Percentiles rank a stretch among this genome's conserved stretches.
phyloP scores from a whole-genome alignment of 2,113 vertebrate genomes.

The Verasper variegatus region DNA sequence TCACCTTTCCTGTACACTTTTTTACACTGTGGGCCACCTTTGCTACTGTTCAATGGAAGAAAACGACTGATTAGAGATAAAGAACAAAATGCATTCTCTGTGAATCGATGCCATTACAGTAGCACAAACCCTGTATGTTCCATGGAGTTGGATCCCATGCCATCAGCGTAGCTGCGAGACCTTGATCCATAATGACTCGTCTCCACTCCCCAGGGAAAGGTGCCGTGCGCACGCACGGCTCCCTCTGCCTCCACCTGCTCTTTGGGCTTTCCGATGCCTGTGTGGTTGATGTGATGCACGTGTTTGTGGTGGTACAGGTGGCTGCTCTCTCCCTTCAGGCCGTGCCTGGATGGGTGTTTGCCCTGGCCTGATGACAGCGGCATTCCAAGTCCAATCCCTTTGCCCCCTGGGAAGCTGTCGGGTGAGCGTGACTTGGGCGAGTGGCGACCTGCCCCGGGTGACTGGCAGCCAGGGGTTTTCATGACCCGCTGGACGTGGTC shows the following conservation, averaged over 20 bases:
- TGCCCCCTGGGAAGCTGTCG: slow-evolving; percentile 80
- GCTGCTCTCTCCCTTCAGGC: slow-evolving; percentile 83
- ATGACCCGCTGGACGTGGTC: slow-evolving; percentile 97
- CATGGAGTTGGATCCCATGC: slow-evolving; percentile 63
- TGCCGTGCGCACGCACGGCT: slow-evolving; percentile 78
- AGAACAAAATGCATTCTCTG: neutral
- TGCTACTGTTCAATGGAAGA: slow-evolving; percentile 76
- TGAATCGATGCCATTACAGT: neutral
- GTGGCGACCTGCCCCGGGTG: slow-evolving; percentile 89
- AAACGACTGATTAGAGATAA: neutral
- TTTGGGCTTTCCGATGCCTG: slow-evolving; percentile 81
- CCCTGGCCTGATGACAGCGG: slow-evolving; percentile 76
- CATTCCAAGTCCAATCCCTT: slow-evolving; percentile 75
- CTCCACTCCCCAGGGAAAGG: slow-evolving; percentile 85
- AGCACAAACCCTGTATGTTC: slow-evolving; percentile 84
- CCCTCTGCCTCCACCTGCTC: slow-evolving; percentile 87
- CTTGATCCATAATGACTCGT: slow-evolving; percentile 85
- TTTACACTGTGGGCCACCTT: slow-evolving; percentile 81
- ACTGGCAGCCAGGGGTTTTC: slow-evolving; percentile 95
- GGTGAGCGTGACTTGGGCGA: slow-evolving; percentile 91
- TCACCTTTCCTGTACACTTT: slow-evolving; percentile 83
- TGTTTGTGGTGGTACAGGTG: slow-evolving; percentile 90
- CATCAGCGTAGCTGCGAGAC: slow-evolving; percentile 87
- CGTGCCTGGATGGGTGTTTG: slow-evolving; percentile 85
- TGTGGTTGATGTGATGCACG: slow-evolving; percentile 87